A percentile compares a stretch with the other conserved stretches of the same genome.
Evolutionary conservation across 2,113 vertebrate species (phyloP).

Genomic region (Oreochromis spilurus): DNA sequence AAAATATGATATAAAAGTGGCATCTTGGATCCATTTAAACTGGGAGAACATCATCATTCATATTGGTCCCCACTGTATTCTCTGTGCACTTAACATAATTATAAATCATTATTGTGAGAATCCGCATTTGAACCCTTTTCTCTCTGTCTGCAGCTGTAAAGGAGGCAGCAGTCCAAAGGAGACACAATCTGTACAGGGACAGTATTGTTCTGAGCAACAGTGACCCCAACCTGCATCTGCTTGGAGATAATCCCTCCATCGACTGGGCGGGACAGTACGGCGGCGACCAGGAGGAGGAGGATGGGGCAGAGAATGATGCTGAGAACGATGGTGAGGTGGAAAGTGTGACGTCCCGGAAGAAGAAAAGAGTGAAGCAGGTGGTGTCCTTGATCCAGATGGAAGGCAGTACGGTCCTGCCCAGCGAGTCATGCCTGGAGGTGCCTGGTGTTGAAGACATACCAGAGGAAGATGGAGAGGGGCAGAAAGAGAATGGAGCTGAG

Average conservation of each 20-base stretch:
- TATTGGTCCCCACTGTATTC: accelerated
- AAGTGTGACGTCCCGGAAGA: slow-evolving; percentile 53
- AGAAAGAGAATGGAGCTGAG: neutral
- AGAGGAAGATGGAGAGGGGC: neutral
- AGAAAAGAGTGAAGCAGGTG: slow-evolving; percentile 82
- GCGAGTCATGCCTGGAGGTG: slow-evolving; percentile 51
- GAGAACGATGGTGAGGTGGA: neutral
- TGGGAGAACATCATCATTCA: neutral
- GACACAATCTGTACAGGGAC: slow-evolving; percentile 93
- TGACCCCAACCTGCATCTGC: slow-evolving; percentile 88
- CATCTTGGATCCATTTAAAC: neutral
- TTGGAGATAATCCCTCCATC: slow-evolving; percentile 79
- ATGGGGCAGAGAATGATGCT: neutral
- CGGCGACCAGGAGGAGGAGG: slow-evolving; percentile 6
- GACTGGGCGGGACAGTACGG: slow-evolving; percentile 77
- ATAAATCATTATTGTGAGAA: neutral
- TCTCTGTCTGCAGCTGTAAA: slow-evolving; percentile 80
- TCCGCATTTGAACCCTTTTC: neutral
- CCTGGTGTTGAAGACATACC: slow-evolving; percentile 59
- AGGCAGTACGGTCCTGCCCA: slow-evolving; percentile 48
- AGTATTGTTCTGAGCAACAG: slow-evolving; percentile 92
- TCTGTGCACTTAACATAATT: neutral
- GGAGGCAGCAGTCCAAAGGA: slow-evolving; percentile 89
- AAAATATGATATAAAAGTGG: neutral
- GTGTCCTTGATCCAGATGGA: slow-evolving; percentile 88